A percentile compares a stretch with the other conserved stretches of the same genome.
These are phyloP conservation scores for Drosophila willistoni DNA, from an alignment of 1,140 invertebrate genomes.

Conservation along the genomic window DNA sequence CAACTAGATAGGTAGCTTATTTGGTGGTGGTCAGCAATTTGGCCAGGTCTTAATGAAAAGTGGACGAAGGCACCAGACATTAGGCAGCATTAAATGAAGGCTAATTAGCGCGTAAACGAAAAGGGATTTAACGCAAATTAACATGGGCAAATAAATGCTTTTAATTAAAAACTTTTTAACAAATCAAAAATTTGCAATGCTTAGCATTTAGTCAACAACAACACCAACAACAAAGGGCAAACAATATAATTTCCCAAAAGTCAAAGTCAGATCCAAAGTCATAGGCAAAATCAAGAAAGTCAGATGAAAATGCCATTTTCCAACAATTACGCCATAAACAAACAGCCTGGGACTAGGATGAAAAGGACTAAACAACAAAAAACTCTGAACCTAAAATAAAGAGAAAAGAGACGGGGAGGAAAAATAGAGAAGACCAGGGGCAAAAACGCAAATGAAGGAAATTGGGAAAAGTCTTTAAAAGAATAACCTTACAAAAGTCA, in stretches of 20 bases:
- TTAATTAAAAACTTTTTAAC: constrained; percentile 30
- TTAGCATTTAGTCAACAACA: constrained; percentile 27
- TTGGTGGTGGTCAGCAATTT: constrained; percentile 46
- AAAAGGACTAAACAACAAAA: background rate
- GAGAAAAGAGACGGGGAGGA: background rate
- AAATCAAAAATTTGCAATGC: constrained; percentile 23
- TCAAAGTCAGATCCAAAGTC: constrained; percentile 13
- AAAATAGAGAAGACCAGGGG: background rate
- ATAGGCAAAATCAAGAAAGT: constrained; percentile 25
- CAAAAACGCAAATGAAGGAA: constrained; percentile 15
- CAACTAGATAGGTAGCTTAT: constrained; percentile 1
- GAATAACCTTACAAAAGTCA: constrained; percentile 9
- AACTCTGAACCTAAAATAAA: background rate
- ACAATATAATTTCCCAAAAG: constrained; percentile 44
- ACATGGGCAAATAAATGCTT: constrained; percentile 25
- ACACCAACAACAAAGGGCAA: constrained; percentile 1
- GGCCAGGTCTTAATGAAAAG: background rate
- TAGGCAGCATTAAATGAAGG: constrained; percentile 22
- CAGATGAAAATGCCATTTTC: constrained; percentile 38
- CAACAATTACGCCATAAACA: constrained; percentile 62
- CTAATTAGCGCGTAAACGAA: constrained; percentile 39
- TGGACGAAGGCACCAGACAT: background rate
- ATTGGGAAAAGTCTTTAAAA: constrained; percentile 23
- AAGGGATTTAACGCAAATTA: constrained; percentile 5
- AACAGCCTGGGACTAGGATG: constrained; percentile 17